A percentile compares a stretch with the other conserved stretches of the same genome.
Evolutionary conservation across 2,888 invertebrate species (phyloP).

Genomic region (Catonia carolina): DNA sequence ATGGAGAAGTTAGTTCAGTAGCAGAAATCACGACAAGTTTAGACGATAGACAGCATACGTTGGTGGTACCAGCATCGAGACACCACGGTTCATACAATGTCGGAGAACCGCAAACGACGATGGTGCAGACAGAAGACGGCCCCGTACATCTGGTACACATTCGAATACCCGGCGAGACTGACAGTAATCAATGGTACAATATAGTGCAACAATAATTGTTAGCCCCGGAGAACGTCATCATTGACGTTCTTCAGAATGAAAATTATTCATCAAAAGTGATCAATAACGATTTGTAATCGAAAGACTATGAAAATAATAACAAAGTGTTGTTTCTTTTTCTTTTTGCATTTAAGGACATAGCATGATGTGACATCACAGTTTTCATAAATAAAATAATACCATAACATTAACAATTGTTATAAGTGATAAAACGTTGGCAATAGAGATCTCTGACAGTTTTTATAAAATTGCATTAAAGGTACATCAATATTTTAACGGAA

Average conservation of each 20-base stretch:
- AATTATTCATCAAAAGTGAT: not conserved
- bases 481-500: too few species aligned
- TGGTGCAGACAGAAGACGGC: constrained; percentile 35
- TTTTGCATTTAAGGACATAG: too few species aligned
- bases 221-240: not conserved
- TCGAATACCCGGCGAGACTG: constrained; percentile 35
- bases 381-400: too few species aligned
- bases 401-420: too few species aligned
- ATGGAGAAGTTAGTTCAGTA: constrained; percentile 27
- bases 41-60: constrained; percentile 27
- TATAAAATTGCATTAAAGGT: too few species aligned
- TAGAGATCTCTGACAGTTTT: too few species aligned
- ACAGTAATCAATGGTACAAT: constrained; percentile 35
- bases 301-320: too few species aligned
- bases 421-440: too few species aligned
- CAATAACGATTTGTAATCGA: too few species aligned
- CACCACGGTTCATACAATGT: constrained; percentile 19
- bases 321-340: too few species aligned
- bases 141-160: constrained; percentile 39
- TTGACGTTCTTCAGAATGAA: not conserved
- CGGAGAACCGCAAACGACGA: constrained; percentile 15
- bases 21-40: constrained; percentile 25
- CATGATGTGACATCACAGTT: too few species aligned
- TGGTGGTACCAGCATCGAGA: constrained; percentile 34
- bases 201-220: constrained; percentile 30